A percentile compares a stretch with the other conserved stretches of the same genome.
Evolutionary conservation across 2,113 vertebrate genomes (phyloP).

Genomic region (Sialia sialis): DNA sequence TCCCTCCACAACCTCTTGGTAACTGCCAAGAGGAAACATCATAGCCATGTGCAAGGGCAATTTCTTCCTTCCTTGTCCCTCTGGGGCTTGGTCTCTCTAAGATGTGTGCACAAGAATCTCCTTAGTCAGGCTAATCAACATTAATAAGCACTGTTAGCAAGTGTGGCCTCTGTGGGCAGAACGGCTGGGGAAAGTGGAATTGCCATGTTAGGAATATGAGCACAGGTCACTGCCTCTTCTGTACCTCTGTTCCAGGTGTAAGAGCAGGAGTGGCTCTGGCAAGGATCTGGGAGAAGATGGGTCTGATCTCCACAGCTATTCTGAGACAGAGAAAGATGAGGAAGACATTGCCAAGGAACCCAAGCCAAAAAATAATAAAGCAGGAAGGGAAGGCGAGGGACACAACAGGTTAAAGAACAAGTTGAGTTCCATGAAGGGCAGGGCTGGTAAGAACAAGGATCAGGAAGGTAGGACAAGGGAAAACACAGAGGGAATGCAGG

Average conservation of each 20-base stretch:
- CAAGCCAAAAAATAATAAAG: not conserved
- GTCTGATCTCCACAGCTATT: not conserved
- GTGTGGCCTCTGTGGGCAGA: not conserved
- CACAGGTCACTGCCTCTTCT: not conserved
- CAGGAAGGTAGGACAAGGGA: not conserved
- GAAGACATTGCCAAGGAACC: not conserved
- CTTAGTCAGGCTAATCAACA: not conserved
- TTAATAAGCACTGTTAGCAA: not conserved
- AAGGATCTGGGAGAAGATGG: not conserved
- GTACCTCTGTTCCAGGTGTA: not conserved
- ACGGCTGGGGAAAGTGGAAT: not conserved
- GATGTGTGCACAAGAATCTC: not conserved
- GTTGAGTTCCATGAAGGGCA: not conserved
- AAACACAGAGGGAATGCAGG: not conserved
- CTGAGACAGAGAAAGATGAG: not conserved
- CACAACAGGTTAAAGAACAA: not conserved
- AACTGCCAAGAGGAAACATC: not conserved
- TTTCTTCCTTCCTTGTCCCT: not conserved
- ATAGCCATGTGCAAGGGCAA: not conserved
- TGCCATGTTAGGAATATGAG: not conserved
- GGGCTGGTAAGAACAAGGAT: not conserved
- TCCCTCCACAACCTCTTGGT: not conserved
- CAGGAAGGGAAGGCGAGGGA: not conserved
- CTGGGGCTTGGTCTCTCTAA: not conserved
- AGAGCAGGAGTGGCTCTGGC: not conserved